Evolutionary conservation across 2,888 invertebrate species (phyloP), one percentile per base, ranked within the genome.

Genomic region (Nomada goodeniana): DNA sequence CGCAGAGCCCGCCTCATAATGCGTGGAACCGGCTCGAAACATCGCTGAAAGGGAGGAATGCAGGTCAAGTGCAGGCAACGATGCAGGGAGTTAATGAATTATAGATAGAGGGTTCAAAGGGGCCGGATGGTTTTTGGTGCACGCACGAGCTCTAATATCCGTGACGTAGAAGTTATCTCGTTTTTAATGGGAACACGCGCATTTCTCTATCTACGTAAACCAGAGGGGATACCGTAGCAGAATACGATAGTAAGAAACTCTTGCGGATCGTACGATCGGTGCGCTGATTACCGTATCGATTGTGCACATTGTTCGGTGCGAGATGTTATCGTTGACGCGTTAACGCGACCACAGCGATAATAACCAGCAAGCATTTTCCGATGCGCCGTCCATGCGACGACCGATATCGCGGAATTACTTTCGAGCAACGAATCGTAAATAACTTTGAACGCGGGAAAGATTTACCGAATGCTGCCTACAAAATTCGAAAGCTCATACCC

Each of bases 51-150:
- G 23, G 26, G 2, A 42, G 20, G 47, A 69, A 69, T 47, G 68
- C 68, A 55, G 42, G 68, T 59, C 26, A 15, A 47, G 57, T 13
- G 11, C 36, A 15, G 65, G 11, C n/a, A 53, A 44, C 47, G 57
- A 44, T n/a, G 57, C 57, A 44, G 47, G 20, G 47, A 20, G 59
- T 70, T 70, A 59, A 69, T 69, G 57, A 69, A 70, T 70, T 70
- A 59, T 69, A 57, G 44, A 47, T 69, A 26, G 69, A 13, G 11
- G 11, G n/a, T 57, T 69, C 18, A 57, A 42, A 11, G 23, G 67
- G 5, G 55, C 4, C n/a, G 20, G 42, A 55, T 1, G 15, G 9
- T 42, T 4, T 36, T 13, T 9, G 13, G 9, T 15, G 7, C 15
- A 3, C 18, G 11, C n/a, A 20, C 18, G 4, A 15, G 15, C 60